A percentile compares a stretch with the other conserved stretches of the same genome.
Evolutionary conservation across 2,797 vertebrate species (phyloP).

Genomic region (Telmatherina bonti): DNA sequence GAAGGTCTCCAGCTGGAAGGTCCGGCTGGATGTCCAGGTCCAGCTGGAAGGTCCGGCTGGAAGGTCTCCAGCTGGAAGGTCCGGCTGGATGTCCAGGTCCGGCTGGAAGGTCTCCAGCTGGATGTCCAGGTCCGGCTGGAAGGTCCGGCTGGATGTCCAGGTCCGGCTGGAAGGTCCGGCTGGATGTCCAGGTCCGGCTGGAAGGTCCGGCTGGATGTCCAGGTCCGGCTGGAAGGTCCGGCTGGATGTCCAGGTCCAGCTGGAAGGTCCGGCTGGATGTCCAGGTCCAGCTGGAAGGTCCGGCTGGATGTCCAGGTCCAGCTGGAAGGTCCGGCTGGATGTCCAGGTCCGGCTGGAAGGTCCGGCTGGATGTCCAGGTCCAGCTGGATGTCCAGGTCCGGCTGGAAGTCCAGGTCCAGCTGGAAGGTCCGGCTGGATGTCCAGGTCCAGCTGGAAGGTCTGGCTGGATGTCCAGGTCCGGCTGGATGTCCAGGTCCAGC

Average conservation of each 20-base stretch:
- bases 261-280: constrained; percentile 28
- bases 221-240: no score
- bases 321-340: constrained; percentile 29
- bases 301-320: constrained; percentile 16
- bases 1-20: no score
- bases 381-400: constrained; percentile 20
- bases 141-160: constrained; percentile 22
- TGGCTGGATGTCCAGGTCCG: constrained; percentile 20
- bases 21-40: constrained; percentile 22
- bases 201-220: constrained; percentile 23
- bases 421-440: constrained; percentile 28
- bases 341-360: no score
- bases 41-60: constrained; percentile 30
- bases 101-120: no score
- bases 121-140: constrained; percentile 24
- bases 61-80: constrained; percentile 19
- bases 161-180: no score
- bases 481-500: constrained; percentile 18
- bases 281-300: no score
- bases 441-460: no score
- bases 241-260: constrained; percentile 18
- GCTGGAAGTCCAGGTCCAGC: constrained; percentile 17
- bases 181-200: constrained; percentile 14
- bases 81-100: constrained; percentile 18
- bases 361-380: constrained; percentile 26